These are phyloP conservation scores for Ochlodes sylvanus DNA, from an alignment of 2,888 invertebrate species.

Conservation along the genomic window DNA sequence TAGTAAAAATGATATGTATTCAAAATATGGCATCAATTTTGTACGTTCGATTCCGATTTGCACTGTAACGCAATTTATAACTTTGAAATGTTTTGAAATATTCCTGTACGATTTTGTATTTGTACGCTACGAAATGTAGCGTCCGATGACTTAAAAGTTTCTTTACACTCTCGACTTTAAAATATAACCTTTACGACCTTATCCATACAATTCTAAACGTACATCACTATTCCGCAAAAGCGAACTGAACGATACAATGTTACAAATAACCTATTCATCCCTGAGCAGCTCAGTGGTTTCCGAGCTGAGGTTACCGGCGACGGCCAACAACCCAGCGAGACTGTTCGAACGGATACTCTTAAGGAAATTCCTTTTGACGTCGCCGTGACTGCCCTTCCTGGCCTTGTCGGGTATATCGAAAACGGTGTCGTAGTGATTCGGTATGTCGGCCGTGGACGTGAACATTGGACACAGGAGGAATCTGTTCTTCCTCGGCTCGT, in stretches of 20 bases:
- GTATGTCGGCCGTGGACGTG: constrained; percentile 69
- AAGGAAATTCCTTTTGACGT: constrained; percentile 62
- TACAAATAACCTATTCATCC: constrained; percentile 62
- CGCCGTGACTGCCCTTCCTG: constrained; percentile 57
- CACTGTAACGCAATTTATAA: constrained; percentile 2
- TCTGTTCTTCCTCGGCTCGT: constrained; percentile 58
- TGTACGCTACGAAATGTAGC: not conserved
- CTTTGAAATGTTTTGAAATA: not conserved
- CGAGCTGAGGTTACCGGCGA: constrained; percentile 55
- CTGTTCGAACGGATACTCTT: constrained; percentile 70
- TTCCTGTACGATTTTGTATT: not conserved
- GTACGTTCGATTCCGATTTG: constrained; percentile 50
- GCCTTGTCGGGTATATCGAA: constrained; percentile 49
- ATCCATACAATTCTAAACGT: not conserved
- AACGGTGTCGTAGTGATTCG: constrained; percentile 84
- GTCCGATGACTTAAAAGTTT: not conserved
- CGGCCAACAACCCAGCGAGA: constrained; percentile 64
- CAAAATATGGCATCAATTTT: constrained; percentile 73
- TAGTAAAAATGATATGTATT: constrained; percentile 77
- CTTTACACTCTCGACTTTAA: not conserved
- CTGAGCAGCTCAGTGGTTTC: constrained; percentile 68
- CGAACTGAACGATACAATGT: not conserved
- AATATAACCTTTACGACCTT: not conserved
- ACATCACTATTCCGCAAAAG: not conserved
- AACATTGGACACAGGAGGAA: constrained; percentile 85